Evolutionary conservation across 2,888 invertebrate species (phyloP).

Genomic region (Acrocyrtus sp.): DNA sequence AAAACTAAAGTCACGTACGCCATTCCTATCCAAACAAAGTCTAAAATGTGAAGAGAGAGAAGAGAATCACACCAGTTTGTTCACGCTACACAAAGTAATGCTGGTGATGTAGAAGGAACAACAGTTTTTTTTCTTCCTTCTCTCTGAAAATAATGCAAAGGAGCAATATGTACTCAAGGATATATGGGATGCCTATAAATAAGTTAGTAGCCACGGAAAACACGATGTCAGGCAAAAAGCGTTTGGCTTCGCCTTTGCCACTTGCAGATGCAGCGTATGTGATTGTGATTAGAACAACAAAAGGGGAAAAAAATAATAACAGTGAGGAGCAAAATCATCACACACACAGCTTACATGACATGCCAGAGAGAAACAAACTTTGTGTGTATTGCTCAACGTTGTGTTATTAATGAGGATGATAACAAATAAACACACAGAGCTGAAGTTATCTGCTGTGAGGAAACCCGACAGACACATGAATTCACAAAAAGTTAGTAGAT

Average conservation of each 20-base stretch:
- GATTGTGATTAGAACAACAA: constrained; percentile 4
- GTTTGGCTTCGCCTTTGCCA: background rate
- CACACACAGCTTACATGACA: background rate
- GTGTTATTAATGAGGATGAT: constrained; percentile 34
- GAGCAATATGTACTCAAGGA: constrained; percentile 22
- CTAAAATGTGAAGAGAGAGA: background rate
- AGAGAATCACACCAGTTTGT: background rate
- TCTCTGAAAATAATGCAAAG: background rate
- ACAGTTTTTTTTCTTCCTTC: background rate
- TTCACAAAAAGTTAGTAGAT: constrained; percentile 44
- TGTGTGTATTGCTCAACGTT: constrained; percentile 35
- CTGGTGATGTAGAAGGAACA: background rate
- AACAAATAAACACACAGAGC: constrained; percentile 11
- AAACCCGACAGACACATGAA: constrained; percentile 29
- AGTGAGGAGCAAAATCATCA: constrained; percentile 1
- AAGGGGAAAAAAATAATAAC: background rate
- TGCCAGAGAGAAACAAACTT: constrained; percentile 7
- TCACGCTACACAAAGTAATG: background rate
- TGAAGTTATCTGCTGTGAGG: constrained; percentile 24
- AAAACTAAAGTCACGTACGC: constrained; percentile 27
- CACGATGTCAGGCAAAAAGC: background rate
- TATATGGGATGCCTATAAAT: constrained; percentile 40
- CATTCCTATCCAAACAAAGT: background rate
- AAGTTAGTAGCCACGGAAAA: constrained; percentile 18
- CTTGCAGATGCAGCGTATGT: background rate